phyloP scores from a whole-genome alignment of 2,113 vertebrate species.

The Thinocorus orbignyianus region DNA sequence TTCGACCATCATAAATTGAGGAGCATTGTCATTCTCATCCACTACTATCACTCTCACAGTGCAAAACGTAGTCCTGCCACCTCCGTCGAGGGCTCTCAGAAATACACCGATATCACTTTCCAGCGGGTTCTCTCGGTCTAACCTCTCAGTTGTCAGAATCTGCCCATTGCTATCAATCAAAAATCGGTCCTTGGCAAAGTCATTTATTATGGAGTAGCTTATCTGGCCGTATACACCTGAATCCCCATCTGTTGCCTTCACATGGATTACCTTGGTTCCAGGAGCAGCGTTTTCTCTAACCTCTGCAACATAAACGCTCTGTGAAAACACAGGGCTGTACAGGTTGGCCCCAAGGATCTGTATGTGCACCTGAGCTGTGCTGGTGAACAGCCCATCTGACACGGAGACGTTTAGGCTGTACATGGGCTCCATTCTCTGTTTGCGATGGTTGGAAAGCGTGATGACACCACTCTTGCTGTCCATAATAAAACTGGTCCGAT shows the following conservation, averaged over 20 bases:
- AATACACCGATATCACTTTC: slow-evolving; percentile 84
- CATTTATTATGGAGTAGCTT: slow-evolving; percentile 88
- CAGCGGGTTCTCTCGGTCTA: slow-evolving; percentile 86
- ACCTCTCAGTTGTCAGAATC: slow-evolving; percentile 86
- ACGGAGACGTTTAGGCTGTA: slow-evolving; percentile 94
- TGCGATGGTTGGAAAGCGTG: slow-evolving; percentile 86
- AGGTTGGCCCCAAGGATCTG: slow-evolving; percentile 89
- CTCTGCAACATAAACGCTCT: slow-evolving; percentile 87
- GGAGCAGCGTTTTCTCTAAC: slow-evolving; percentile 87
- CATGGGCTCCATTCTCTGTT: slow-evolving; percentile 89
- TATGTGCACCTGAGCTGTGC: slow-evolving; percentile 93
- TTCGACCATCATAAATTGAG: slow-evolving; percentile 84
- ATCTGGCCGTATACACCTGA: slow-evolving; percentile 86
- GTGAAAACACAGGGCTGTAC: slow-evolving; percentile 88
- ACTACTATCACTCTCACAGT: slow-evolving; percentile 86
- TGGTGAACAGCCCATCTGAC: slow-evolving; percentile 93
- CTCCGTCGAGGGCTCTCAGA: slow-evolving; percentile 87
- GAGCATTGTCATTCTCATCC: slow-evolving; percentile 94
- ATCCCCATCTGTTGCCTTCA: slow-evolving; percentile 90
- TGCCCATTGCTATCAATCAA: slow-evolving; percentile 87
- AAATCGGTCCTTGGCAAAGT: slow-evolving; percentile 89
- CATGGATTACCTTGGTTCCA: slow-evolving; percentile 86
- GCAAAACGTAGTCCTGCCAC: slow-evolving; percentile 88
- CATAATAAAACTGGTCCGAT: slow-evolving; percentile 89
- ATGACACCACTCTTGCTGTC: slow-evolving; percentile 87